phyloP scores from a whole-genome alignment of 2,888 invertebrate genomes.

The Agrypnus murinus region DNA sequence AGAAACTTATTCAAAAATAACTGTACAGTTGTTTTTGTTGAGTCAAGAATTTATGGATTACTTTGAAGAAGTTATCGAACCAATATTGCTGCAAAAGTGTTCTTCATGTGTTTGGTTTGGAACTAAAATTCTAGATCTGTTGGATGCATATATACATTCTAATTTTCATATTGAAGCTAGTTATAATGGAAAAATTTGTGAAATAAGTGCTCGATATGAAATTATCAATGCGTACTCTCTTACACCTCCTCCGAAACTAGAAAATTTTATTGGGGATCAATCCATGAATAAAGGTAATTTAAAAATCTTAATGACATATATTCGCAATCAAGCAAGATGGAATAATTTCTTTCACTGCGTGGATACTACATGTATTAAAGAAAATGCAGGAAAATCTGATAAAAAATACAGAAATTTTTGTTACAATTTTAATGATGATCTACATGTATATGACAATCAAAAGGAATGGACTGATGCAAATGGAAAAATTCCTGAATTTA shows the following conservation, averaged over 20 bases:
- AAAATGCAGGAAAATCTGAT: constrained; percentile 20
- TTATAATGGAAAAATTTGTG: constrained; percentile 38
- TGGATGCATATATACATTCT: constrained; percentile 46
- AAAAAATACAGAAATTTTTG: constrained; percentile 46
- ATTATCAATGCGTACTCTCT: constrained; percentile 42
- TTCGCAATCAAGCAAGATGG: constrained; percentile 48
- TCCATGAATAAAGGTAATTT: constrained; percentile 25
- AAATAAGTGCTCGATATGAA: constrained; percentile 45
- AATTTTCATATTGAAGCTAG: constrained; percentile 46
- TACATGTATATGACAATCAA: constrained; percentile 40
- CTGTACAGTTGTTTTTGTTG: constrained; percentile 42
- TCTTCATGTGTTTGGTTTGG: constrained; percentile 35
- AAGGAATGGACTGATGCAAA: constrained; percentile 28
- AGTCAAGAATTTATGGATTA: constrained; percentile 49
- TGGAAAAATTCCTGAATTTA: constrained; percentile 14
- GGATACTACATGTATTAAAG: constrained; percentile 27
- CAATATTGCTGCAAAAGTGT: constrained; percentile 32
- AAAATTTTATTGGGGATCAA: background rate
- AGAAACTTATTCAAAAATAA: constrained; percentile 32
- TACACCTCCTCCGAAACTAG: constrained; percentile 30
- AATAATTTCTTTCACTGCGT: constrained; percentile 49
- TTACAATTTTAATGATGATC: constrained; percentile 39
- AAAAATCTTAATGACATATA: constrained; percentile 39
- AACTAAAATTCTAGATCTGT: constrained; percentile 46
- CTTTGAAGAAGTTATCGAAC: constrained; percentile 50